Conservation (phyloP, 1,140 invertebrate species). For the Aleiodes sp. region DNA sequence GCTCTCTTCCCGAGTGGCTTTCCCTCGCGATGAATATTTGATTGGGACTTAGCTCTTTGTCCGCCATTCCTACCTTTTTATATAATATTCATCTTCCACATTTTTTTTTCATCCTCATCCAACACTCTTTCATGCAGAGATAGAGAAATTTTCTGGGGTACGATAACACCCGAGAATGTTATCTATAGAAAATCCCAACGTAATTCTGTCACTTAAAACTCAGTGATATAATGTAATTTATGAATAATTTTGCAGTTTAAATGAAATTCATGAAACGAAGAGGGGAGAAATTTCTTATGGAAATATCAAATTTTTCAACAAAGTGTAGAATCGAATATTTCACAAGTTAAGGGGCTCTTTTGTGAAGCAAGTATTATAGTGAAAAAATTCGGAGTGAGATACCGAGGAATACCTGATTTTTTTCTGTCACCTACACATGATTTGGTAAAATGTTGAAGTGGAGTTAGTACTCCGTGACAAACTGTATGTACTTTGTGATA, state of each 20-base stretch:
- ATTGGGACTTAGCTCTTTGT: slow-evolving; percentile 23
- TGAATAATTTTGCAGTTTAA: background rate
- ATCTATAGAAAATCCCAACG: background rate
- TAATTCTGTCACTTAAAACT: background rate
- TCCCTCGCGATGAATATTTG: slow-evolving; percentile 29
- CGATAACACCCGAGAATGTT: background rate
- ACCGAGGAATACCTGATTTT: no score
- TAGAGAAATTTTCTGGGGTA: background rate
- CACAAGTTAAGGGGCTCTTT: no score
- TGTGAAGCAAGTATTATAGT: no score
- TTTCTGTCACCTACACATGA: no score
- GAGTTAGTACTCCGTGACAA: no score
- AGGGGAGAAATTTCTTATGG: background rate
- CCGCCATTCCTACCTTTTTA: background rate
- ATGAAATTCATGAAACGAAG: background rate
- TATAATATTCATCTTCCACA: background rate
- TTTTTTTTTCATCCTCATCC: background rate
- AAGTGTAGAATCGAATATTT: background rate
- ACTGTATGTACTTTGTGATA: no score
- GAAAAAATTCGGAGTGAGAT: no score
- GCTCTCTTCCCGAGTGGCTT: slow-evolving; percentile 4
- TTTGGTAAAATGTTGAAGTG: no score
- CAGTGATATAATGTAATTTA: background rate
- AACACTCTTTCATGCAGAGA: background rate
- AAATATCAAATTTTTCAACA: slow-evolving; percentile 1